These are phyloP conservation scores for Tapirus terrestris DNA, from an alignment of 2,113 vertebrate genomes.

Conservation along the genomic window DNA sequence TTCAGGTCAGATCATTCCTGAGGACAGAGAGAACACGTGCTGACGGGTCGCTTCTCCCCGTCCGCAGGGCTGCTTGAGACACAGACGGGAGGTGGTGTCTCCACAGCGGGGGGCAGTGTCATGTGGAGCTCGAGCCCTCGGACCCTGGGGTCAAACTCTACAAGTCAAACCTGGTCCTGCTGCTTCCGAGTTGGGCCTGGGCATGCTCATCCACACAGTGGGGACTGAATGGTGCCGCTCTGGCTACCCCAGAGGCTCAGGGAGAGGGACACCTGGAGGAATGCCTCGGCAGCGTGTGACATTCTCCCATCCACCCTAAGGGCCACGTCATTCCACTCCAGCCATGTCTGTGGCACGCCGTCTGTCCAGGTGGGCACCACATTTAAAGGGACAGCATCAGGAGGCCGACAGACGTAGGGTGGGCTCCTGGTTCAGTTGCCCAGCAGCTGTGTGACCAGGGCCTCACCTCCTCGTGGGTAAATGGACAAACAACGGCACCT, in stretches of 20 bases:
- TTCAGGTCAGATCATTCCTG: background rate
- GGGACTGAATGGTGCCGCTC: accelerated
- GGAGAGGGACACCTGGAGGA: accelerated
- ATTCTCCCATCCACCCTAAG: accelerated
- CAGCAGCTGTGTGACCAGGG: background rate
- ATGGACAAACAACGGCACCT: accelerated
- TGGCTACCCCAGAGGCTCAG: background rate
- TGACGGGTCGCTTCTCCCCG: accelerated
- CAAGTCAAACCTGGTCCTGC: background rate
- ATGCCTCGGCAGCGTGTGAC: accelerated
- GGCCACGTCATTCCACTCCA: accelerated
- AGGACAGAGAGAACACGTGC: accelerated
- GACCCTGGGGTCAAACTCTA: accelerated
- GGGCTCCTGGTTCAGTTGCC: background rate
- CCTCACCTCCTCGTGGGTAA: background rate
- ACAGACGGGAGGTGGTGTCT: background rate
- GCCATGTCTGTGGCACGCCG: accelerated
- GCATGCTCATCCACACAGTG: background rate
- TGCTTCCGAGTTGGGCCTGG: too few species aligned
- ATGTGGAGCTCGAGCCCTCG: background rate
- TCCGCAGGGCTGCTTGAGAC: background rate
- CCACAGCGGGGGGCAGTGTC: accelerated
- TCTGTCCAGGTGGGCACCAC: accelerated
- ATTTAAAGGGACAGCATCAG: background rate
- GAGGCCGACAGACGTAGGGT: background rate